A percentile compares a stretch with the other conserved stretches of the same genome.
These are phyloP conservation scores for Lepidurus arcticus DNA, from an alignment of 1,140 invertebrate species.

Conservation along the genomic window DNA sequence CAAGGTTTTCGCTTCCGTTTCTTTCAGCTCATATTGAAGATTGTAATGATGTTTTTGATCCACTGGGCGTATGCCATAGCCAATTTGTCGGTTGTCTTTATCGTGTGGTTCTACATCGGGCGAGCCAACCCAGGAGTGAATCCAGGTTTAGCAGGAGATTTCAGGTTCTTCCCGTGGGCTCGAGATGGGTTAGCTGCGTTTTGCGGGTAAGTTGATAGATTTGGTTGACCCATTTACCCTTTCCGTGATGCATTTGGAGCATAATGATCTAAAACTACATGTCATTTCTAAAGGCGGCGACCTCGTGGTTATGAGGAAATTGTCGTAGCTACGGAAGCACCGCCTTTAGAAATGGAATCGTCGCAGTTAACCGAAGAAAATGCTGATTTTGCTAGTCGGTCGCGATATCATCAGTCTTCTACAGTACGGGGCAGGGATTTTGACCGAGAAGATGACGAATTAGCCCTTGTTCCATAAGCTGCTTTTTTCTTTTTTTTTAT, in stretches of 20 bases:
- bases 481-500: background rate
- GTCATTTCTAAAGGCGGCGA: conserved; percentile 52
- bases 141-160: conserved; percentile 81
- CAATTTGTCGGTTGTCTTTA: conserved; percentile 69
- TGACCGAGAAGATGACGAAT: conserved; percentile 31
- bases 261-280: conserved; percentile 36
- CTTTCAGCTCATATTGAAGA: conserved; percentile 69
- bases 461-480: conserved; percentile 34
- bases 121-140: conserved; percentile 75
- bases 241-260: conserved; percentile 18
- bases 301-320: conserved; percentile 80
- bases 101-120: conserved; percentile 89
- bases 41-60: conserved; percentile 86
- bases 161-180: conserved; percentile 77
- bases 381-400: conserved; percentile 82
- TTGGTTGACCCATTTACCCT: conserved; percentile 23
- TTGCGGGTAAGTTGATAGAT: conserved; percentile 61
- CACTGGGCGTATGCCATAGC: conserved; percentile 85
- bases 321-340: conserved; percentile 77
- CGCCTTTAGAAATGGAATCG: conserved; percentile 70
- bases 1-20: conserved; percentile 32
- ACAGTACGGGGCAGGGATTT: conserved; percentile 57
- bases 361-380: conserved; percentile 90
- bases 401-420: conserved; percentile 84
- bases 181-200: conserved; percentile 65